Conservation (phyloP, 1,140 invertebrate genomes). For the Drosophila watanabei region DNA sequence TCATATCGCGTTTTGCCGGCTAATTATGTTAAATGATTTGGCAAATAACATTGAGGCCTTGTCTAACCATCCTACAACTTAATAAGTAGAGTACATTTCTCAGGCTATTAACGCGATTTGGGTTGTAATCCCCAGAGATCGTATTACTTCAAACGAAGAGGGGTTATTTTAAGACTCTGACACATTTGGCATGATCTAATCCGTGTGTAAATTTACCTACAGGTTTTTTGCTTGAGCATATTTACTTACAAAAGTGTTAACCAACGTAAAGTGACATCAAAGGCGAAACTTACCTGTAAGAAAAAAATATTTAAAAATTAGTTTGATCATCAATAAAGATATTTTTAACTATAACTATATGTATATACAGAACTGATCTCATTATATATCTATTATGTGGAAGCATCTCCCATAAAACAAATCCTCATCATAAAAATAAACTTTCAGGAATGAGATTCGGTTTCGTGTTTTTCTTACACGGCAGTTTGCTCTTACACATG, state of each 20-base stretch:
- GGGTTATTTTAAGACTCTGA: not conserved
- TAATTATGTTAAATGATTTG: constrained; percentile 68
- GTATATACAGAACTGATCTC: constrained; percentile 29
- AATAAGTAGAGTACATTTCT: constrained; percentile 8
- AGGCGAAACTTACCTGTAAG: constrained; percentile 66
- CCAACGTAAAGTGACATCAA: not conserved
- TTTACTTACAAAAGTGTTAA: constrained; percentile 41
- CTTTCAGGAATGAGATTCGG: not conserved
- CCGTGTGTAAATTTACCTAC: constrained; percentile 23
- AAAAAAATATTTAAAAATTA: constrained; percentile 1
- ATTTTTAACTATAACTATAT: not conserved
- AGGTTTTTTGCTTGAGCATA: not conserved
- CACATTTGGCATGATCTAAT: constrained; percentile 17
- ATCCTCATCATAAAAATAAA: constrained; percentile 28
- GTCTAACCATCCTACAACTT: constrained; percentile 6
- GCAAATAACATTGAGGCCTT: constrained; percentile 27
- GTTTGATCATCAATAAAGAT: not conserved
- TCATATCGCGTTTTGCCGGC: constrained; percentile 15
- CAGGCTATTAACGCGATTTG: not conserved
- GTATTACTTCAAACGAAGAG: not conserved
- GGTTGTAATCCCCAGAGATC: not conserved
- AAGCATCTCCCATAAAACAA: constrained; percentile 27
- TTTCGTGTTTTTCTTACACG: constrained; percentile 1
- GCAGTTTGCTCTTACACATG: constrained; percentile 33
- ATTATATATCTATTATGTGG: constrained; percentile 10